Percentiles rank a stretch among this genome's conserved stretches.
Evolutionary conservation across 2,113 vertebrate species (phyloP).

Genomic region (Gallinago paraguaiae): DNA sequence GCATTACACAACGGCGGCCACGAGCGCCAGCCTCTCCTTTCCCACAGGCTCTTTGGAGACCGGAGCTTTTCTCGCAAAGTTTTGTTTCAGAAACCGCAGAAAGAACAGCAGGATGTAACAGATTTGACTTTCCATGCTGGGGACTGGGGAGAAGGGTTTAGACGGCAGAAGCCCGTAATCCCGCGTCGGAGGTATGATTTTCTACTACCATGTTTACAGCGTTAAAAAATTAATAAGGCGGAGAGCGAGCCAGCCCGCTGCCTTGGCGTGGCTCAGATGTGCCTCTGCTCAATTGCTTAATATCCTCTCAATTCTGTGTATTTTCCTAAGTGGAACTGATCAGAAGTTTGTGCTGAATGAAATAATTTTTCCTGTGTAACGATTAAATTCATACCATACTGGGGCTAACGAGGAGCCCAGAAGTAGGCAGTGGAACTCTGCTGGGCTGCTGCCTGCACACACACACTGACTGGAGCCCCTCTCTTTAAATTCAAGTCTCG

Average conservation of each 20-base stretch:
- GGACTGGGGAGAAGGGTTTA: constrained; percentile 41
- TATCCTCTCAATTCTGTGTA: neutral
- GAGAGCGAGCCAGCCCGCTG: constrained; percentile 34
- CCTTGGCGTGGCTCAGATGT: constrained; percentile 6
- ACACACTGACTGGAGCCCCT: neutral
- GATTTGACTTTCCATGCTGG: constrained; percentile 60
- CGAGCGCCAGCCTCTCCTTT: constrained; percentile 70
- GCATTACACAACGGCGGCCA: constrained; percentile 75
- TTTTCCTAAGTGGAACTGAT: constrained; percentile 38
- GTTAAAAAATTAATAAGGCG: constrained; percentile 43
- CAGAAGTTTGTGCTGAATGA: constrained; percentile 22
- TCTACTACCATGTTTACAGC: constrained; percentile 37
- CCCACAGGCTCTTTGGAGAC: constrained; percentile 72
- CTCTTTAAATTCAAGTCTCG: neutral
- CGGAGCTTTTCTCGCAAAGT: constrained; percentile 72
- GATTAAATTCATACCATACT: constrained; percentile 13
- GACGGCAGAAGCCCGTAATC: constrained; percentile 42
- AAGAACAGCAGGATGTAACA: constrained; percentile 72
- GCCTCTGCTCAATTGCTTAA: constrained; percentile 37
- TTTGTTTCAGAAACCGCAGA: constrained; percentile 76
- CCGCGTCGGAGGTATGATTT: constrained; percentile 18
- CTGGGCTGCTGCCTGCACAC: neutral
- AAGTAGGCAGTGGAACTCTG: neutral
- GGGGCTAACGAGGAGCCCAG: neutral
- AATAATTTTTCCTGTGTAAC: neutral